These are phyloP conservation scores for Drosophila meridionalis DNA, from an alignment of 2,888 invertebrate species.

Conservation along the genomic window DNA sequence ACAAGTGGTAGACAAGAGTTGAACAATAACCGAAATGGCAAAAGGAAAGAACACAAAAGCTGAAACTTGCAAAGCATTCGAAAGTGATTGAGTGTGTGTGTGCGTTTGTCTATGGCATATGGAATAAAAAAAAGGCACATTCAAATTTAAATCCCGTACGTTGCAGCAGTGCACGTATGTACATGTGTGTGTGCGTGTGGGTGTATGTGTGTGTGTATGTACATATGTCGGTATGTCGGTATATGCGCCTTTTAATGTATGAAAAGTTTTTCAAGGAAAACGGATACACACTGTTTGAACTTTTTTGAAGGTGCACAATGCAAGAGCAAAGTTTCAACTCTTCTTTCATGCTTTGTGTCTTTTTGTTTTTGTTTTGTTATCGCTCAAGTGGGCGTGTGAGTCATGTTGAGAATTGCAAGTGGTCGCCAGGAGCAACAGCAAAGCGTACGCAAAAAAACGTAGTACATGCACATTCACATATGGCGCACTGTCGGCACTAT, in stretches of 20 bases:
- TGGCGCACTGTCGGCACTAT: constrained; percentile 10
- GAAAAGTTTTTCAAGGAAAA: constrained; percentile 79
- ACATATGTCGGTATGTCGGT: constrained; percentile 31
- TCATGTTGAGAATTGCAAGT: constrained; percentile 52
- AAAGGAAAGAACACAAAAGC: constrained; percentile 12
- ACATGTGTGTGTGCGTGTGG: constrained; percentile 11
- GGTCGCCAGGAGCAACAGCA: constrained; percentile 58
- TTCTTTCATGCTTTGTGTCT: constrained; percentile 11
- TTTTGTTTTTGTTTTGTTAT: constrained; percentile 37
- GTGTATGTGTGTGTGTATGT: constrained; percentile 17
- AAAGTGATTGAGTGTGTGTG: constrained; percentile 14
- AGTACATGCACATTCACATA: not conserved
- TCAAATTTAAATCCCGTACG: constrained; percentile 36
- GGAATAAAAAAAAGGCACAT: constrained; percentile 47
- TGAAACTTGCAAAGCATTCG: constrained; percentile 6
- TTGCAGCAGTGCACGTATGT: constrained; percentile 58
- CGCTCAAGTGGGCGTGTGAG: constrained; percentile 52
- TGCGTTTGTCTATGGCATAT: constrained; percentile 37
- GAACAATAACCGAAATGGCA: constrained; percentile 40
- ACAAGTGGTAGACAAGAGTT: constrained; percentile 65
- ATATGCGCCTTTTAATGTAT: constrained; percentile 46
- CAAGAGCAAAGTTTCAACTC: constrained; percentile 47
- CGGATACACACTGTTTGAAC: constrained; percentile 78
- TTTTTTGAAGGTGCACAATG: constrained; percentile 73
- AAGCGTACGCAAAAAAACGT: constrained; percentile 4